phyloP scores from a whole-genome alignment of 2,888 invertebrate genomes.

The Malachius bipustulatus region DNA sequence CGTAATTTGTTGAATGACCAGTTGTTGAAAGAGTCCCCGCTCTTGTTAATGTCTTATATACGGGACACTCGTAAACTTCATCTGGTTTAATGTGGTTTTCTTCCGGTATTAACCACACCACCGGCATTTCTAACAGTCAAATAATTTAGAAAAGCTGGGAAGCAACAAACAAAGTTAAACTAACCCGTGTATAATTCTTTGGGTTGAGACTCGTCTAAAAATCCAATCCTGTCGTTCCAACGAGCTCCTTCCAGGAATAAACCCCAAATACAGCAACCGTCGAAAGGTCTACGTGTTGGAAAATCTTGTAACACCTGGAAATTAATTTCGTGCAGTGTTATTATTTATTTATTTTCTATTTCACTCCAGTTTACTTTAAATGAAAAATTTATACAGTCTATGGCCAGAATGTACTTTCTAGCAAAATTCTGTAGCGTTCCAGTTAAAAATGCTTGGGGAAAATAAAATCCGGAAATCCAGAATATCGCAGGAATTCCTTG shows the following conservation, averaged over 20 bases:
- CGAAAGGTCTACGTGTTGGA: constrained; percentile 41
- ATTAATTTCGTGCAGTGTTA: no score
- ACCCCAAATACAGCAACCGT: constrained; percentile 55
- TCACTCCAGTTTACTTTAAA: constrained; percentile 43
- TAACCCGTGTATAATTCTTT: constrained; percentile 62
- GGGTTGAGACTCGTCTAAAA: constrained; percentile 48
- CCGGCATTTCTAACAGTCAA: constrained; percentile 49
- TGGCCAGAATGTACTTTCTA: constrained; percentile 61
- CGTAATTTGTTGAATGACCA: constrained; percentile 58
- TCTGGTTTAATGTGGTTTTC: constrained; percentile 43
- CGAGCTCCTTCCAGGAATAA: constrained; percentile 68
- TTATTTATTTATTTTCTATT: not conserved
- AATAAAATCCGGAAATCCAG: constrained; percentile 80
- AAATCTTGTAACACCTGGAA: constrained; percentile 37
- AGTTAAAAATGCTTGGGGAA: constrained; percentile 75
- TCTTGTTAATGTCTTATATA: constrained; percentile 52
- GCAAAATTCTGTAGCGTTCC: constrained; percentile 76
- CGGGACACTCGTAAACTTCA: constrained; percentile 47
- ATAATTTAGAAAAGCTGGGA: constrained; percentile 13
- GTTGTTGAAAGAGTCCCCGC: constrained; percentile 54
- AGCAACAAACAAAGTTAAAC: constrained; percentile 2
- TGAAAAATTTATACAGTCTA: constrained; percentile 54
- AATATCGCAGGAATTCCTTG: constrained; percentile 59
- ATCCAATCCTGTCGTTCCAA: constrained; percentile 48
- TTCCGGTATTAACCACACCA: constrained; percentile 57